These are phyloP conservation scores for Hirtodrosophila histrioides DNA, from an alignment of 2,888 invertebrate species.

Conservation along the genomic window DNA sequence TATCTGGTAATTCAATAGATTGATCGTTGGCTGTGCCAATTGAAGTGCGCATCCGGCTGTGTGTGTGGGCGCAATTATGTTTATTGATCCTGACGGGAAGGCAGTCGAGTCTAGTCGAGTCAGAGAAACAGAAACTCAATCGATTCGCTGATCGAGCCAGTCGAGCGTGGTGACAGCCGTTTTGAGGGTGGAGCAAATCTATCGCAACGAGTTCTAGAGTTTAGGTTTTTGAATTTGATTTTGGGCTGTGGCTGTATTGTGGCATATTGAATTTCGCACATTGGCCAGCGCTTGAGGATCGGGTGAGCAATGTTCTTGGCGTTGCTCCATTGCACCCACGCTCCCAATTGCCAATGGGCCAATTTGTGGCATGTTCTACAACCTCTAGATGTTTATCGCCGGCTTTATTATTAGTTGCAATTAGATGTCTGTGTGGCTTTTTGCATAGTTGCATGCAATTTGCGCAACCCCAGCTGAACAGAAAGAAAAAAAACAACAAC, in stretches of 20 bases:
- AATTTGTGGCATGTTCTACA: slow-evolving; percentile 56
- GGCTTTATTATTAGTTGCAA: slow-evolving; percentile 77
- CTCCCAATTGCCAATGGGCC: slow-evolving; percentile 52
- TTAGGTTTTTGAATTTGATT: too few species aligned
- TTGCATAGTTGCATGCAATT: slow-evolving; percentile 60
- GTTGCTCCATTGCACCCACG: slow-evolving; percentile 36
- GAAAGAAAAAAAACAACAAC: slow-evolving; percentile 3
- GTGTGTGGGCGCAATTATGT: slow-evolving; percentile 82
- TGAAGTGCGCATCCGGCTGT: slow-evolving; percentile 82
- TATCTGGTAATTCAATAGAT: slow-evolving; percentile 59
- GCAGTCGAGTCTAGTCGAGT: slow-evolving; percentile 34
- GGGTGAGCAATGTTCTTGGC: slow-evolving; percentile 35
- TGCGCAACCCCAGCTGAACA: slow-evolving; percentile 23
- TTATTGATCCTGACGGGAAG: slow-evolving; percentile 70
- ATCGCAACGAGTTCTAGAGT: slow-evolving; percentile 9
- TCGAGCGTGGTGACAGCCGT: slow-evolving; percentile 75
- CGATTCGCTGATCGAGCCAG: slow-evolving; percentile 41
- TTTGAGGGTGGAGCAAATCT: slow-evolving; percentile 72
- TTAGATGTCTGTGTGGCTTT: slow-evolving; percentile 73
- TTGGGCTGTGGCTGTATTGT: not conserved
- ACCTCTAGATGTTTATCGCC: slow-evolving; percentile 63
- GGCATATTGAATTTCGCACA: slow-evolving; percentile 66
- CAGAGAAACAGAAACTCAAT: slow-evolving; percentile 49
- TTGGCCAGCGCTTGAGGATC: slow-evolving; percentile 19
- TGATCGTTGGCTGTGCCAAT: slow-evolving; percentile 53